Evolutionary conservation across 92 coral and sea anemone genomes (phyloP).

Genomic region (Parazoanthus darwini): DNA sequence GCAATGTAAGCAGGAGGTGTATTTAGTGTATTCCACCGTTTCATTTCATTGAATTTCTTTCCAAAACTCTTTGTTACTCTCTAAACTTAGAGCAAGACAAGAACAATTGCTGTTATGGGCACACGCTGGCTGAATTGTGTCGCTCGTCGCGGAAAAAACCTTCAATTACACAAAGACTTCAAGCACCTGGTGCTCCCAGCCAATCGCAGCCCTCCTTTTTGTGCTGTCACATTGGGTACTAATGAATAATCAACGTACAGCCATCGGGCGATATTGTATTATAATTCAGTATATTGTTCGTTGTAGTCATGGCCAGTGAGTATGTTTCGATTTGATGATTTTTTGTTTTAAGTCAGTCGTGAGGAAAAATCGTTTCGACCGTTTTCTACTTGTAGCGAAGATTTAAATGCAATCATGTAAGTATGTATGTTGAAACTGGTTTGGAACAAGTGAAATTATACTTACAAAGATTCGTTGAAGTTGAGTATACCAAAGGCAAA

Average conservation of each 20-base stretch:
- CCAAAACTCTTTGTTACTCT: background rate
- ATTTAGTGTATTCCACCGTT: background rate
- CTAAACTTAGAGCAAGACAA: background rate
- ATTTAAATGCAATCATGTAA: background rate
- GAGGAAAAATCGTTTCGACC: background rate
- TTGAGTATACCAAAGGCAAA: background rate
- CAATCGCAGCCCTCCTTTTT: constrained; percentile 23
- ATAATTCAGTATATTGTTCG: constrained; percentile 27
- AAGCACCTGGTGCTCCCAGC: constrained; percentile 29
- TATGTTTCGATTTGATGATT: background rate
- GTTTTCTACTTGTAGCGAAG: background rate
- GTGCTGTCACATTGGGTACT: background rate
- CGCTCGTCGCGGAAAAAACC: constrained; percentile 4
- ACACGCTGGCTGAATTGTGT: constrained; percentile 4
- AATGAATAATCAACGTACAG: constrained; percentile 19
- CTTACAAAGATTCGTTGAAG: background rate
- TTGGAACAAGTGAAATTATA: background rate
- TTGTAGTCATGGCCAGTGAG: background rate
- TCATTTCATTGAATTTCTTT: constrained; percentile 10
- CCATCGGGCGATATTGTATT: constrained; percentile 21
- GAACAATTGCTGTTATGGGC: background rate
- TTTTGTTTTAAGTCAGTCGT: constrained; percentile 4
- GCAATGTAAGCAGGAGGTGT: background rate
- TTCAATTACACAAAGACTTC: background rate
- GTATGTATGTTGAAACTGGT: background rate